phyloP scores from a whole-genome alignment of 1,140 invertebrate species.

The Araneus ventricosus region DNA sequence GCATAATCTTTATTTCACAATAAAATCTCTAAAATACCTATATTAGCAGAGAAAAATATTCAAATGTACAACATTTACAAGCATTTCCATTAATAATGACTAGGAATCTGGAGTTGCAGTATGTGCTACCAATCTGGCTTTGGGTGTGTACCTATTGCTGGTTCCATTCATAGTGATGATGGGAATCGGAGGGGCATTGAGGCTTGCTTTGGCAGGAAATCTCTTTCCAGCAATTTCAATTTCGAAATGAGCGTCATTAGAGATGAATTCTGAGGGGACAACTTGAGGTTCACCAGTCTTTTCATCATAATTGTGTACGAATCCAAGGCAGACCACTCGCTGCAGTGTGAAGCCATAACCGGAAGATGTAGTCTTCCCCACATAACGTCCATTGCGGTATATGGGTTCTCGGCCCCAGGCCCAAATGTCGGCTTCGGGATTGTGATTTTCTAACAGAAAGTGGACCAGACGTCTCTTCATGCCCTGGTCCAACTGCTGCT shows the following conservation, averaged over 20 bases:
- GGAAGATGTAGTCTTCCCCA: slow-evolving; percentile 96
- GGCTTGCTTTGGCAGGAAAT: slow-evolving; percentile 86
- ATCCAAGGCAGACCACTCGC: slow-evolving; percentile 93
- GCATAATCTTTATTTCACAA: not conserved
- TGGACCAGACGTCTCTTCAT: slow-evolving; percentile 94
- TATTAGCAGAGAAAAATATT: not conserved
- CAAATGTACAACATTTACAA: slow-evolving; percentile 13
- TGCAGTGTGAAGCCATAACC: slow-evolving; percentile 95
- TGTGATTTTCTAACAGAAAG: slow-evolving; percentile 94
- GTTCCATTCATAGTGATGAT: slow-evolving; percentile 72
- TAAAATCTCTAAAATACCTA: not conserved
- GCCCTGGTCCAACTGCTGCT: slow-evolving; percentile 91
- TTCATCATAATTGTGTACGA: slow-evolving; percentile 91
- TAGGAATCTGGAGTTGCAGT: slow-evolving; percentile 22
- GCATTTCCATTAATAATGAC: not conserved
- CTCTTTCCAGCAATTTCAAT: slow-evolving; percentile 95
- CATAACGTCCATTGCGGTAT: slow-evolving; percentile 91
- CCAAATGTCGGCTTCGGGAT: slow-evolving; percentile 93
- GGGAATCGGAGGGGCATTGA: slow-evolving; percentile 81
- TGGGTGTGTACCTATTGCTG: slow-evolving; percentile 66
- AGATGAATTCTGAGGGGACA: slow-evolving; percentile 92
- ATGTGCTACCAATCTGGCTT: slow-evolving; percentile 45
- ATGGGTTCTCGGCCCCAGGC: slow-evolving; percentile 98
- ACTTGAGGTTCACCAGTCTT: slow-evolving; percentile 84
- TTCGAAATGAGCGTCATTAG: slow-evolving; percentile 92